Conservation (phyloP, 1,140 invertebrate species). For the Drosophila grimshawi region DNA sequence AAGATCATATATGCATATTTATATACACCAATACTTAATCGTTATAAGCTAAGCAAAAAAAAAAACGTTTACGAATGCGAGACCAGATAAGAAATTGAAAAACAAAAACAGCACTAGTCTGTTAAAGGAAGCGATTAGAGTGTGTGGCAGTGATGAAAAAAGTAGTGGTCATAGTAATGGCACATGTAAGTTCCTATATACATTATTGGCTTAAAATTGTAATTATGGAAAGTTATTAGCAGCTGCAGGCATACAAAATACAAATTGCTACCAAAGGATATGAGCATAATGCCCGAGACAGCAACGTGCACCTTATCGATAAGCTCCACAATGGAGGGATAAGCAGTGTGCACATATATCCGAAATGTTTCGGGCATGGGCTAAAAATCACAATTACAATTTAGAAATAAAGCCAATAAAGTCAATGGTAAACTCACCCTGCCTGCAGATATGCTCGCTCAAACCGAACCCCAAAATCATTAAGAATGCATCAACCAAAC, state of each 20-base stretch:
- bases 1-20: no score
- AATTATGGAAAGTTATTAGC: conserved; percentile 30
- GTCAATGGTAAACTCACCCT: conserved; percentile 72
- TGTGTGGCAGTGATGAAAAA: no score
- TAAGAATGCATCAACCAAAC: conserved; percentile 77
- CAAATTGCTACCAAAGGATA: conserved; percentile 80
- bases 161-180: no score
- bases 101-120: no score
- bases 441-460: conserved; percentile 49
- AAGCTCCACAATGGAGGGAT: conserved; percentile 70
- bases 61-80: conserved; percentile 4
- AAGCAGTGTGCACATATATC: conserved; percentile 56
- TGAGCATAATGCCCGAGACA: conserved; percentile 69
- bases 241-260: conserved; percentile 81
- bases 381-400: not conserved
- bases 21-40: no score
- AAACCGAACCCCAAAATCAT: conserved; percentile 75
- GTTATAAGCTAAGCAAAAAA: not conserved
- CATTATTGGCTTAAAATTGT: no score
- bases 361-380: conserved; percentile 69
- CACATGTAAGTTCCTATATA: no score
- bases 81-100: not conserved
- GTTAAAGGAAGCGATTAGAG: no score
- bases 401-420: conserved; percentile 68
- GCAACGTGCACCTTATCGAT: conserved; percentile 68